Base-by-base conservation (phyloP, 2,797 vertebrate genomes). In the Novumbra hubbsi region DNA sequence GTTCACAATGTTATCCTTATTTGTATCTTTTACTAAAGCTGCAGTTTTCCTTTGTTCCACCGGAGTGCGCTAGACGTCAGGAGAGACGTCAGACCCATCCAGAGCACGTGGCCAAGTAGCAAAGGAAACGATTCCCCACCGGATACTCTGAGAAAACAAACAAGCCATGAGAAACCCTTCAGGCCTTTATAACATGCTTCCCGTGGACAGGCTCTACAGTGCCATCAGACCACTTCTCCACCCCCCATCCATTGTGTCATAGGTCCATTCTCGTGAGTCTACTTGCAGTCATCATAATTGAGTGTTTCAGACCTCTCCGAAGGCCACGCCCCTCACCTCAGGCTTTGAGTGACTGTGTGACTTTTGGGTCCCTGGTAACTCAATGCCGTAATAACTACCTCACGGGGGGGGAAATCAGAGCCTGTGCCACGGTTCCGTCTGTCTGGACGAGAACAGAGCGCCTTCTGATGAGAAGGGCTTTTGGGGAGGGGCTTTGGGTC, bases 311-410 rank as follows among this genome's bases (percentile, higher is more conserved):
- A 74, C 78, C 70, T 83, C 75, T 85, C 74, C 84, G 84, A 86
- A 63, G 72, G 75, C 66, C 34, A 72, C 75, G 77, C 79, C 68
- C 80, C 73, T 83, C 80, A 57, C 74, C 52, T 57, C 55, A 9
- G 24, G 55, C 8, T 11, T 21, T 24, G 68, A 67, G 77, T 70
- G 83, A 83, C 76, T 68, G 63, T 81, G 68, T 60, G 45, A 57
- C 1, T 70, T 71, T n/a, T 71, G 74, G 72, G 88, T 85, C 91
- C 90, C 88, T 81, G 57, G 88, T 85, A 92, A 91, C 88, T 81
- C 75, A 87, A 91, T 70, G 80, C 88, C 68, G 45, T 89, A 91
- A 92, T 92, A 89, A 90, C 85, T 85, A 86, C 86, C 88, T 88
- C 88, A 90, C 86, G 78, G 66, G 72, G 83, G 73, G 79, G 87